These are phyloP conservation scores for Diplolepis rosae DNA, from an alignment of 2,888 invertebrate species.

Conservation along the genomic window DNA sequence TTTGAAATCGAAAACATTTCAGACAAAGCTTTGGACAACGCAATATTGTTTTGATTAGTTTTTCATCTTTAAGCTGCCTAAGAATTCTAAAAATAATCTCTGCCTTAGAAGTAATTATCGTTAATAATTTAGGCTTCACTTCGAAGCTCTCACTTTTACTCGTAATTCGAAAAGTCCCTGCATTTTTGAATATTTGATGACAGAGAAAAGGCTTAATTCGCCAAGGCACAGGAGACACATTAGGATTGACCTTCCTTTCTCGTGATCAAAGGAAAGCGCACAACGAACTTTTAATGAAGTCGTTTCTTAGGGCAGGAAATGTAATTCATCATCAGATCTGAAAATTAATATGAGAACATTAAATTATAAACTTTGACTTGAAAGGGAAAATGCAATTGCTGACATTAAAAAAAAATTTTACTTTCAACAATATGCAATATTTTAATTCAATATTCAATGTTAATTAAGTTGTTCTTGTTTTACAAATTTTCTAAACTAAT, in stretches of 20 bases:
- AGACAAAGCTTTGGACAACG: too few species aligned
- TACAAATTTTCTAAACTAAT: not conserved
- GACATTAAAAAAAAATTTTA: too few species aligned
- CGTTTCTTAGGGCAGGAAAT: not conserved
- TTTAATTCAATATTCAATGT: too few species aligned
- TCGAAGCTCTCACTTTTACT: not conserved
- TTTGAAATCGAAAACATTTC: too few species aligned
- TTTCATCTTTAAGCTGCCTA: too few species aligned
- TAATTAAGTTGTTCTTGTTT: too few species aligned
- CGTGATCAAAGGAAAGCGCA: slow-evolving; percentile 19
- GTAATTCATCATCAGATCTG: not conserved
- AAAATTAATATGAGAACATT: not conserved
- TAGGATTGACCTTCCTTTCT: slow-evolving; percentile 5
- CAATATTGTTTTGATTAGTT: too few species aligned
- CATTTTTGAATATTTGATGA: slow-evolving; percentile 17
- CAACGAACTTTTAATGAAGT: slow-evolving; percentile 14
- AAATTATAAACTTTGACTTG: not conserved
- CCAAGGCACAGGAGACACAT: not conserved
- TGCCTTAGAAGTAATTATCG: too few species aligned
- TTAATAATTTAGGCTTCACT: too few species aligned
- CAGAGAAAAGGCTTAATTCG: slow-evolving; percentile 1
- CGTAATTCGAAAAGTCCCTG: not conserved
- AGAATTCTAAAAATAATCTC: too few species aligned
- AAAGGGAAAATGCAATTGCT: too few species aligned
- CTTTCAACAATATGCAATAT: too few species aligned